Base-by-base conservation (phyloP, 2,113 vertebrate genomes). In the Myrmecobius fasciatus region DNA sequence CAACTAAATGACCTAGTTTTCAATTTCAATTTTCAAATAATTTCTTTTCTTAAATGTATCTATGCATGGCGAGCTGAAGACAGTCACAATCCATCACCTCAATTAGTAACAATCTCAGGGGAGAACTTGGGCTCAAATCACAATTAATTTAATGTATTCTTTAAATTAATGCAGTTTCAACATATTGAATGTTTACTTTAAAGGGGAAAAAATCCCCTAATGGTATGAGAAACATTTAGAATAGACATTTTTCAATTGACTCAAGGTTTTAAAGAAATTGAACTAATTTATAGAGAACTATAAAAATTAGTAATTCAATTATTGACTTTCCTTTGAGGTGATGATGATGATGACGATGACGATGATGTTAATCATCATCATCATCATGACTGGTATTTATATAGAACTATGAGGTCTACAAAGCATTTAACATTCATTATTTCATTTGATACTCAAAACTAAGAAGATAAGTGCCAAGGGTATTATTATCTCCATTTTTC, bases 1-100 rank as follows among this genome's bases (percentile, higher is more conserved):
- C 95, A 97, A 28, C 52, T 93, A 95, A 97, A 89, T 97, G 93
- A 95, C 94, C 93, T 96, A 91, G 92, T 28, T 89, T 88, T 91
- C 51, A 31, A 22, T 0, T 14, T 91, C 8, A 52, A 91, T 46
- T 49, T 14, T 91, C 8, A 52, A 91, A 48, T 49, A 10, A 53
- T 83, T 95, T 92, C 5, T 95, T 90, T 52, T 91, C 36, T 43
- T 88, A 67, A 95, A 95, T 43, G 0, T 2, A 49, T 91, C 31
- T 56, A 95, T 43, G 96, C 94, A 52, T 28, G 47, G 49, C 95
- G 94, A 53, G 36, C 54, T 89, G 52, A 90, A 75, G 49, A 52
- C 96, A 95, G 96, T 89, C 89, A 92, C 20, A 92, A 96, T 91
- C 52, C 94, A 94, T 98, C 90, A 91, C 17, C 1, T 36, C 94